phyloP scores from a whole-genome alignment of 2,113 vertebrate genomes.

The Danio rerio region DNA sequence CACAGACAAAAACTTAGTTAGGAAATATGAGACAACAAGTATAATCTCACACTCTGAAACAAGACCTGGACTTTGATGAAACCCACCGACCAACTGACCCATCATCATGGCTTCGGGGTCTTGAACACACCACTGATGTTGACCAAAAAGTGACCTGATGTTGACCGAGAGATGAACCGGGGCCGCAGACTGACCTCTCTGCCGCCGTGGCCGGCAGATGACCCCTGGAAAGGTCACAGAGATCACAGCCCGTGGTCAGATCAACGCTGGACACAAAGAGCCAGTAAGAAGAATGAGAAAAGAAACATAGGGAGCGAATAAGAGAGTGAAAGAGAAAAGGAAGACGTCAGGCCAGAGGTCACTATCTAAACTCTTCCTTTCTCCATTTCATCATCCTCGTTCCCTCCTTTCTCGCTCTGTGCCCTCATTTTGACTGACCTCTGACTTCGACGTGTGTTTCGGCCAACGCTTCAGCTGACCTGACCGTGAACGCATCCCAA shows the following conservation, averaged over 20 bases:
- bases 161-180: slow-evolving; percentile 81
- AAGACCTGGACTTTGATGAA: slow-evolving; percentile 39
- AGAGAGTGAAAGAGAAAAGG: slow-evolving; percentile 56
- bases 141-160: slow-evolving; percentile 66
- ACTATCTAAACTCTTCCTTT: slow-evolving; percentile 57
- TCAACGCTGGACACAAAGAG: slow-evolving; percentile 55
- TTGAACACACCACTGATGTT: slow-evolving; percentile 55
- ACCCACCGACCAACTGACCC: background rate
- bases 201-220: slow-evolving; percentile 41
- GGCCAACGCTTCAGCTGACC: slow-evolving; percentile 44
- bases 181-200: slow-evolving; percentile 64
- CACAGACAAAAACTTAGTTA: background rate
- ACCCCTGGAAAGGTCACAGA: slow-evolving; percentile 46
- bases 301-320: slow-evolving; percentile 57
- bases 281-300: slow-evolving; percentile 57
- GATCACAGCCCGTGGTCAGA: slow-evolving; percentile 48
- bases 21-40: slow-evolving; percentile 21
- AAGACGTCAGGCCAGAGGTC: slow-evolving; percentile 52
- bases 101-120: slow-evolving; percentile 42
- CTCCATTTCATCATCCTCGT: slow-evolving; percentile 45
- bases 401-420: slow-evolving; percentile 46
- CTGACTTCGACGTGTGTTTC: slow-evolving; percentile 48
- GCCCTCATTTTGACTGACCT: slow-evolving; percentile 53
- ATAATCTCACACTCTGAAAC: slow-evolving; percentile 10
- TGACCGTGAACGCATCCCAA: slow-evolving; percentile 52